These are phyloP conservation scores for Alethe castanea DNA, from an alignment of 2,113 vertebrate species.

Conservation along the genomic window DNA sequence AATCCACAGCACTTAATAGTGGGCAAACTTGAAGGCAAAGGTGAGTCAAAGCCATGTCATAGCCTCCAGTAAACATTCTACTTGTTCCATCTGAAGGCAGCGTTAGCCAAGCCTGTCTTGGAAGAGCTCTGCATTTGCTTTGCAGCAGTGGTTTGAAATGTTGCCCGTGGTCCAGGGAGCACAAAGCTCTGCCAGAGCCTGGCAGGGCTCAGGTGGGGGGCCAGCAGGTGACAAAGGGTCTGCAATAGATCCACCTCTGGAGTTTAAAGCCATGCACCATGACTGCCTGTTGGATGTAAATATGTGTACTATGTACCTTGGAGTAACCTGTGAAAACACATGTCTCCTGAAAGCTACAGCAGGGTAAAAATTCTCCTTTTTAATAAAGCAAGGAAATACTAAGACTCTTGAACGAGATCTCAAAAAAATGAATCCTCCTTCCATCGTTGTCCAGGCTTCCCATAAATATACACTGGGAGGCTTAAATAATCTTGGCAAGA, in stretches of 20 bases:
- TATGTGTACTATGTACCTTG: neutral
- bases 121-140: neutral
- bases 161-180: neutral
- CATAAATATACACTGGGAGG: conserved; percentile 22
- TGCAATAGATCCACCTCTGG: neutral
- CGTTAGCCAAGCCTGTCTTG: neutral
- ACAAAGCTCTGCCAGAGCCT: neutral
- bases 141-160: neutral
- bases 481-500: conserved; percentile 61
- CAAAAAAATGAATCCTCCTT: neutral
- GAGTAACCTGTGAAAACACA: neutral
- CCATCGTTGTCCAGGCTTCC: conserved; percentile 20
- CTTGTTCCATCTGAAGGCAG: neutral
- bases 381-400: conserved; percentile 16
- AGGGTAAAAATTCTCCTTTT: neutral
- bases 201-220: neutral
- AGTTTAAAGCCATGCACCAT: neutral
- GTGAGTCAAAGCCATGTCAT: neutral
- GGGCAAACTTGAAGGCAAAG: neutral
- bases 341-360: neutral
- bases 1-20: neutral
- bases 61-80: neutral
- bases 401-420: neutral
- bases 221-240: neutral
- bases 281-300: neutral